Conservation (phyloP, 92 coral and sea anemone genomes). For the Porites cylindrica region DNA sequence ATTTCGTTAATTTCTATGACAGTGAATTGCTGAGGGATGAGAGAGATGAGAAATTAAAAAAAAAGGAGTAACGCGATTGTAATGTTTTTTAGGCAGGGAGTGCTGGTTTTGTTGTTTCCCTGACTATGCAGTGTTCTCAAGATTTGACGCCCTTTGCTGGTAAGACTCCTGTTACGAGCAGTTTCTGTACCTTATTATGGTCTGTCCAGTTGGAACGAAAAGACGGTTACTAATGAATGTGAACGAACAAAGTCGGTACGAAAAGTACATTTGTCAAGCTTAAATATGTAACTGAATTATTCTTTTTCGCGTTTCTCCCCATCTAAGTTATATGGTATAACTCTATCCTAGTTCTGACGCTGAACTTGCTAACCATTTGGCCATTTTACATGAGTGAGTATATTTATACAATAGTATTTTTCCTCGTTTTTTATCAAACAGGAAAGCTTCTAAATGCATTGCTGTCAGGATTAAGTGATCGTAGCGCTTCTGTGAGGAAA, state of each 20-base stretch:
- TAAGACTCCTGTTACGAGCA: not conserved
- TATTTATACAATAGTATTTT: no score
- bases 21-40: no score
- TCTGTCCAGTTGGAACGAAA: not conserved
- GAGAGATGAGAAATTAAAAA: no score
- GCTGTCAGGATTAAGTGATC: conserved; percentile 86
- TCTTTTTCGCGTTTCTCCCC: no score
- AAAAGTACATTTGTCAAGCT: no score
- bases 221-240: not conserved
- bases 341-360: no score
- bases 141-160: conserved; percentile 94
- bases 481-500: conserved; percentile 89
- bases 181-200: not conserved
- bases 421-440: not conserved
- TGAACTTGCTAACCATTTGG: no score
- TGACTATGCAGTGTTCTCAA: conserved; percentile 87
- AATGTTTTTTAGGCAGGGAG: conserved; percentile 77
- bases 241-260: no score
- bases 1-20: not conserved
- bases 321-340: no score
- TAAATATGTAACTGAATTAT: no score
- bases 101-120: conserved; percentile 94
- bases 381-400: no score
- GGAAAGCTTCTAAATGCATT: conserved; percentile 94
- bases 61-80: not conserved